Conservation (phyloP, 1,140 invertebrate genomes). For the Ctenoplectra terminalis region DNA sequence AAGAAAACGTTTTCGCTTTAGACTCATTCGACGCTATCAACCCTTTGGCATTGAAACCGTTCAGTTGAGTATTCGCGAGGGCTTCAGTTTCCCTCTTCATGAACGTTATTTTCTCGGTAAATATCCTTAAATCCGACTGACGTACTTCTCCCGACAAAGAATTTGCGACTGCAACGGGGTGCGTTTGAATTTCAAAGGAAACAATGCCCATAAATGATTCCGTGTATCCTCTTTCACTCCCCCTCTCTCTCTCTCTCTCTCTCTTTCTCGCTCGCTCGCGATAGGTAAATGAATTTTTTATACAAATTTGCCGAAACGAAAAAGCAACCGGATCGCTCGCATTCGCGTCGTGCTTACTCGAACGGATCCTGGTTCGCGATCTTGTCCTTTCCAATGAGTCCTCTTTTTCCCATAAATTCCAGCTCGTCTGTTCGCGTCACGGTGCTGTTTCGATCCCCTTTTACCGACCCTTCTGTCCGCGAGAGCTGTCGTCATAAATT, state of each 20-base stretch:
- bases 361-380: neutral
- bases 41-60: neutral
- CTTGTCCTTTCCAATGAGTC: neutral
- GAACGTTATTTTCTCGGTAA: slow-evolving; percentile 24
- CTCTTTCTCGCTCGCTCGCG: no score
- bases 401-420: slow-evolving; percentile 30
- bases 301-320: neutral
- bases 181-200: slow-evolving; percentile 19
- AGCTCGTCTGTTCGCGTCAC: slow-evolving; percentile 4
- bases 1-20: neutral
- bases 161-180: neutral
- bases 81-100: slow-evolving; percentile 15
- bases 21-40: neutral
- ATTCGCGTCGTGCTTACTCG: no score
- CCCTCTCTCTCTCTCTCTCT: no score
- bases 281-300: slow-evolving; percentile 29
- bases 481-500: slow-evolving; percentile 45
- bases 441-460: neutral
- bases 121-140: neutral
- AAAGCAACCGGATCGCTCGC: neutral
- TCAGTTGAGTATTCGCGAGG: neutral
- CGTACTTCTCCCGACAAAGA: no score
- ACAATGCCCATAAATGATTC: neutral
- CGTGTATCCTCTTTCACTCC: no score
- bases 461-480: slow-evolving; percentile 19